phyloP scores from a whole-genome alignment of 2,797 vertebrate genomes.

The Lacerta agilis region DNA sequence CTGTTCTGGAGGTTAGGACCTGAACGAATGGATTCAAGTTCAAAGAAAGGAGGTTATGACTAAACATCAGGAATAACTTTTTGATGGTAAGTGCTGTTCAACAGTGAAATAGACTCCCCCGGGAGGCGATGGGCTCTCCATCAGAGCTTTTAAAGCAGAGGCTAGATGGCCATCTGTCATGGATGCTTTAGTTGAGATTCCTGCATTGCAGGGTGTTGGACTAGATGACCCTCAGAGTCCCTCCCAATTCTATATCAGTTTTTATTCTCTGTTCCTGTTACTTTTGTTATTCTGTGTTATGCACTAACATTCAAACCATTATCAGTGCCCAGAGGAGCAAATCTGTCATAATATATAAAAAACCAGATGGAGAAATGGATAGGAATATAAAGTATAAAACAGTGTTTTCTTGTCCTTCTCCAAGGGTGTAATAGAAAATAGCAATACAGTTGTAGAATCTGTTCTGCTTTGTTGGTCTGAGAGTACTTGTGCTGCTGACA shows the following conservation, averaged over 20 bases:
- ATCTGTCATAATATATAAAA: not conserved
- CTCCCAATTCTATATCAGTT: not conserved
- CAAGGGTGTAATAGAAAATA: constrained; percentile 1
- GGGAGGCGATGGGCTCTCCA: too few relatives aligned
- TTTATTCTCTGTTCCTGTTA: not conserved
- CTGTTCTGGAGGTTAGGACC: too few relatives aligned
- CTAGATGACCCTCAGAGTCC: too few relatives aligned
- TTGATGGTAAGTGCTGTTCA: too few relatives aligned
- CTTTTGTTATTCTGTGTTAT: constrained; percentile 7
- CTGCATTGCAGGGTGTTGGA: too few relatives aligned
- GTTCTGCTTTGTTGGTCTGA: constrained; percentile 31
- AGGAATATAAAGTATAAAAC: constrained; percentile 5
- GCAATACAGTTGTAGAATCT: not conserved
- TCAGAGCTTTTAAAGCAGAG: too few relatives aligned
- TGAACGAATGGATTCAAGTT: too few relatives aligned
- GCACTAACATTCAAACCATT: not conserved
- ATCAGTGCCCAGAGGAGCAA: not conserved
- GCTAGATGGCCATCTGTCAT: too few relatives aligned
- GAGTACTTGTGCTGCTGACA: constrained; percentile 21
- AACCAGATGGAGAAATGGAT: not conserved
- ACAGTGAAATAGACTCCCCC: too few relatives aligned
- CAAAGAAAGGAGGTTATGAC: too few relatives aligned
- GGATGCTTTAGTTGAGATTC: too few relatives aligned
- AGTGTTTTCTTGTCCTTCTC: not conserved
- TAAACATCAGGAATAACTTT: too few relatives aligned